These are phyloP conservation scores for Myotis myotis DNA, from an alignment of 2,797 vertebrate genomes.

Conservation along the genomic window DNA sequence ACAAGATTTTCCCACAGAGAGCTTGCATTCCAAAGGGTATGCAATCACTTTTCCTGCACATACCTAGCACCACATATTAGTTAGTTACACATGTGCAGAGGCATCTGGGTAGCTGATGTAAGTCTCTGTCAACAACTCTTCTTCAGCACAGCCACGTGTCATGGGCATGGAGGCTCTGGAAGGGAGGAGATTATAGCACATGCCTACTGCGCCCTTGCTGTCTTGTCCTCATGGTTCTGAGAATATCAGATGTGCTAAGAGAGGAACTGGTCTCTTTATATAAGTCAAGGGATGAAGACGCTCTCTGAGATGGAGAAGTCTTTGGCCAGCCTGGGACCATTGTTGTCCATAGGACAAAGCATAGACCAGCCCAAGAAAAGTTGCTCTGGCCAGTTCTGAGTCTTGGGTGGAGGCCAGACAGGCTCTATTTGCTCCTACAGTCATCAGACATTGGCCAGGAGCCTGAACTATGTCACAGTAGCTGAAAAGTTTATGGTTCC, in stretches of 20 bases:
- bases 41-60: not conserved
- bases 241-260: not conserved
- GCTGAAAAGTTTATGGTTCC: not conserved
- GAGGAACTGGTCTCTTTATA: not conserved
- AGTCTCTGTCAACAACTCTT: not conserved
- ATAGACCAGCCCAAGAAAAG: not conserved
- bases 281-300: not conserved
- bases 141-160: not conserved
- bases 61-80: not conserved
- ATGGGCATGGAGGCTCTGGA: not conserved
- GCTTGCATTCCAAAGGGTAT: not conserved
- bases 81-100: not conserved
- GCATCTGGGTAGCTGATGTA: not conserved
- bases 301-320: not conserved
- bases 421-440: not conserved
- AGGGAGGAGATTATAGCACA: not conserved
- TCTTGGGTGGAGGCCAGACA: not conserved
- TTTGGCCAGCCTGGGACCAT: not conserved
- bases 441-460: not conserved
- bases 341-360: not conserved
- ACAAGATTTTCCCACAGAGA: not conserved
- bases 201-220: not conserved
- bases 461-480: not conserved
- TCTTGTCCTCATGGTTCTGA: not conserved
- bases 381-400: not conserved